Evolutionary conservation across 2,113 vertebrate species (phyloP).

Genomic region (Marcusenius ussheri): DNA sequence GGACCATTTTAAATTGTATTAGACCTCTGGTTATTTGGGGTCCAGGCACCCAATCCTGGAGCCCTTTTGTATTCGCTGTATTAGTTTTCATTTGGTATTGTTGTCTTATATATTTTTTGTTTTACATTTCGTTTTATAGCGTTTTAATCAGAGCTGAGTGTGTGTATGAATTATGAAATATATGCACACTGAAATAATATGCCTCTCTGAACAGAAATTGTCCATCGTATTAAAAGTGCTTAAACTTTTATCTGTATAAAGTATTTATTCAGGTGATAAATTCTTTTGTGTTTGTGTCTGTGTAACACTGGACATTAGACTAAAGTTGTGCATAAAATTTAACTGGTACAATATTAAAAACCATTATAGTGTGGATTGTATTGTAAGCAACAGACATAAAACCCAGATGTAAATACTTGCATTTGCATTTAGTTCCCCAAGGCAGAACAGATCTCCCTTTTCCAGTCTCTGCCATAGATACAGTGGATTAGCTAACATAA

Average conservation of each 20-base stretch:
- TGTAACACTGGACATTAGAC: background rate
- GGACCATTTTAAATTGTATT: constrained; percentile 66
- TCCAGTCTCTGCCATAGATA: background rate
- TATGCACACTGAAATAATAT: constrained; percentile 72
- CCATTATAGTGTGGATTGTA: background rate
- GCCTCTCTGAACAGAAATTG: constrained; percentile 67
- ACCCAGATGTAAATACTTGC: background rate
- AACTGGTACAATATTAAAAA: background rate
- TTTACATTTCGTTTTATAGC: constrained; percentile 38
- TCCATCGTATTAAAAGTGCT: constrained; percentile 68
- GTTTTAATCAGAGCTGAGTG: constrained; percentile 62
- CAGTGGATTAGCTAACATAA: background rate
- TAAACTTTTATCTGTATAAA: constrained; percentile 54
- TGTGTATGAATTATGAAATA: constrained; percentile 61
- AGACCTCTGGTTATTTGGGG: background rate
- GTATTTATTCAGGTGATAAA: background rate
- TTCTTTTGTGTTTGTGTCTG: background rate
- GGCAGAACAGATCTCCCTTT: background rate
- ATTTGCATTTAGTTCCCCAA: background rate
- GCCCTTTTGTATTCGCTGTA: constrained; percentile 15
- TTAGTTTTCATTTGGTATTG: constrained; percentile 29
- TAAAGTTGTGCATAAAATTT: background rate
- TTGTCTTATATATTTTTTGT: constrained; percentile 53
- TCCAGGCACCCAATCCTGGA: background rate
- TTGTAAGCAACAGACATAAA: background rate